phyloP scores from a whole-genome alignment of 2,797 vertebrate genomes.

The Antrozous pallidus region DNA sequence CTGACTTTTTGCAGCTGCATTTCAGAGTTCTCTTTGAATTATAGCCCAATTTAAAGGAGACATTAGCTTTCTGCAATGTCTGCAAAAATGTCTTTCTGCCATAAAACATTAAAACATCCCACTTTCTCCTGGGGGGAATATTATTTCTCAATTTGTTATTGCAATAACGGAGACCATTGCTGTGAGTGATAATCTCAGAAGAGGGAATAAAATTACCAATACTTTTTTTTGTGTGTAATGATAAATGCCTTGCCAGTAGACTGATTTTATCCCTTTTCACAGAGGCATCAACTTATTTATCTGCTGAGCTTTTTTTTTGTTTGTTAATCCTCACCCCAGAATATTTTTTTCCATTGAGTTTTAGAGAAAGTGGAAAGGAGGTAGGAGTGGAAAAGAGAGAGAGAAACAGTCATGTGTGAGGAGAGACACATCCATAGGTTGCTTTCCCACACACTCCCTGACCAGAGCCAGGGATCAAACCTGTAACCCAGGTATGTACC shows the following conservation, averaged over 20 bases:
- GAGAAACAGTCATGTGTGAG: no score
- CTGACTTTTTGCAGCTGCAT: constrained; percentile 45
- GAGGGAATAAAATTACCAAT: constrained; percentile 69
- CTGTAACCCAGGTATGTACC: no score
- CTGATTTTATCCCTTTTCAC: constrained; percentile 49
- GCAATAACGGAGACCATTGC: constrained; percentile 55
- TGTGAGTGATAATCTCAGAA: constrained; percentile 69
- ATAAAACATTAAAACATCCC: constrained; percentile 64
- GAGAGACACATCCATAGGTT: no score
- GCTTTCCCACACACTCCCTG: no score
- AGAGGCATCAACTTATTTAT: constrained; percentile 48
- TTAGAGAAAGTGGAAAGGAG: no score
- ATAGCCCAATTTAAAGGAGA: constrained; percentile 69
- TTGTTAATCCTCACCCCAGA: no score
- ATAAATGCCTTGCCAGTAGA: constrained; percentile 53
- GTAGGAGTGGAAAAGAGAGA: no score
- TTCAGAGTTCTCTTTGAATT: constrained; percentile 70
- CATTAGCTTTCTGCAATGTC: constrained; percentile 62
- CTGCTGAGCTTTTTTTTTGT: constrained; percentile 21
- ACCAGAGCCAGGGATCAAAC: no score
- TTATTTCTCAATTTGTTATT: constrained; percentile 76
- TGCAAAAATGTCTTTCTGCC: constrained; percentile 65
- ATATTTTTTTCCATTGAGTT: no score
- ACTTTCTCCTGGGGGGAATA: constrained; percentile 63
- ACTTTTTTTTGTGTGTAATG: constrained; percentile 59